Percentiles rank a stretch among this genome's conserved stretches.
Conservation (phyloP, 2,113 vertebrate species). For the Trochalopteron elliotii region DNA sequence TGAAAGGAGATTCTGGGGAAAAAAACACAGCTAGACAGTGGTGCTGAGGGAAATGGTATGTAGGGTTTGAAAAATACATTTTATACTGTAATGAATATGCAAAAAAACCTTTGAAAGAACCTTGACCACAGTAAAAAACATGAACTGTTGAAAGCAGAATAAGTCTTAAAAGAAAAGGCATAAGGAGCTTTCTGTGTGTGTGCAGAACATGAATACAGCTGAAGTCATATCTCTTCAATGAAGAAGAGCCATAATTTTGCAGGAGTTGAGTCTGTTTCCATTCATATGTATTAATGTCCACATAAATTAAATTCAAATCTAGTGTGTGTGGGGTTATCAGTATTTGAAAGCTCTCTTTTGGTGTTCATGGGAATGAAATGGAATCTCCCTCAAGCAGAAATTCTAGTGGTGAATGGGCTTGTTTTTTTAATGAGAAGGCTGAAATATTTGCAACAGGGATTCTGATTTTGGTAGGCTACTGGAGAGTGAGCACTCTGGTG, state of each 20-base stretch:
- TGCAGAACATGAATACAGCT: neutral
- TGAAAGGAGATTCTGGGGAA: neutral
- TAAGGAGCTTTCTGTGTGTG: neutral
- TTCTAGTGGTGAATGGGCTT: neutral
- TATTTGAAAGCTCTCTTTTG: neutral
- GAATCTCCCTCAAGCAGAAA: neutral
- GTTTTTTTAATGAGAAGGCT: neutral
- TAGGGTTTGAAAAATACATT: neutral
- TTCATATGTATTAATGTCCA: neutral
- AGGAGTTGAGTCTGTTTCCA: neutral
- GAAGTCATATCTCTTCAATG: neutral
- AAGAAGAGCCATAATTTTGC: neutral
- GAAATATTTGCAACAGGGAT: neutral
- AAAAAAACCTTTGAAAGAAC: neutral
- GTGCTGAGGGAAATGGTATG: neutral
- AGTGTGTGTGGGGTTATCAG: neutral
- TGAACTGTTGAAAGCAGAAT: neutral
- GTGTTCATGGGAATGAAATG: neutral
- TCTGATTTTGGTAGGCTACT: neutral
- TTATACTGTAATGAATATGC: neutral
- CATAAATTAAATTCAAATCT: neutral
- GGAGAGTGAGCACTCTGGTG: neutral
- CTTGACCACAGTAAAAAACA: neutral
- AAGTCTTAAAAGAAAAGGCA: neutral
- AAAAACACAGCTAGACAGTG: neutral